A percentile compares a stretch with the other conserved stretches of the same genome.
Conservation (phyloP, 2,888 invertebrate species). For the Heliconius hortense region DNA sequence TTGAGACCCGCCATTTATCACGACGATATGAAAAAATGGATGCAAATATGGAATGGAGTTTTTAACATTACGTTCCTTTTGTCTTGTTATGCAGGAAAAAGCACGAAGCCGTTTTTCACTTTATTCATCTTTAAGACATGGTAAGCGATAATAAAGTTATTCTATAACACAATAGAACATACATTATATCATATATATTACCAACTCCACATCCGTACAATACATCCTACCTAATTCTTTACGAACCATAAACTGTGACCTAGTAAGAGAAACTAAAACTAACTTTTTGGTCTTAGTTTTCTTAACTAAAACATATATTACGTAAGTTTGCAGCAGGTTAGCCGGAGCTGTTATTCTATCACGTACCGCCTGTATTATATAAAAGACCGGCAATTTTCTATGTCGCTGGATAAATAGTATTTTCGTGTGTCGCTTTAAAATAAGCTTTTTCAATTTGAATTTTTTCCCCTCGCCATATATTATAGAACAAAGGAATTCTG, state of each 20-base stretch:
- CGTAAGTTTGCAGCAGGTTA: constrained; percentile 14
- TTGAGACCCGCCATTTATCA: too few relatives aligned
- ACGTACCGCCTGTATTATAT: constrained; percentile 8
- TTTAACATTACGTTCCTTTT: too few relatives aligned
- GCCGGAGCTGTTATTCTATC: constrained; percentile 18
- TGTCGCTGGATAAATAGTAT: neutral
- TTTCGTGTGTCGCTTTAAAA: constrained; percentile 15
- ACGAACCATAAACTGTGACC: constrained; percentile 24
- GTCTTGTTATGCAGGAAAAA: too few relatives aligned
- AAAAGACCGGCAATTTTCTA: constrained; percentile 10
- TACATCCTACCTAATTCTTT: neutral
- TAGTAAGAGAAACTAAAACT: constrained; percentile 11
- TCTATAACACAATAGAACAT: too few relatives aligned
- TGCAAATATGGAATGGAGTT: too few relatives aligned
- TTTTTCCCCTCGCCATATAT: neutral
- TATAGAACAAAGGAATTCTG: neutral
- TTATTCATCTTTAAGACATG: too few relatives aligned
- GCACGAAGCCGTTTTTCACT: too few relatives aligned
- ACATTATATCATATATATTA: too few relatives aligned
- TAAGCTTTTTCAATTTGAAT: neutral
- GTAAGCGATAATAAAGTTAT: too few relatives aligned
- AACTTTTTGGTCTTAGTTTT: neutral
- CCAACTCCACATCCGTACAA: neutral
- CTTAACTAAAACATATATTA: constrained; percentile 15
- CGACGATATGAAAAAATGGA: too few relatives aligned